Base-by-base conservation (phyloP, 2,113 vertebrate genomes). In the Mormoops blainvillei region DNA sequence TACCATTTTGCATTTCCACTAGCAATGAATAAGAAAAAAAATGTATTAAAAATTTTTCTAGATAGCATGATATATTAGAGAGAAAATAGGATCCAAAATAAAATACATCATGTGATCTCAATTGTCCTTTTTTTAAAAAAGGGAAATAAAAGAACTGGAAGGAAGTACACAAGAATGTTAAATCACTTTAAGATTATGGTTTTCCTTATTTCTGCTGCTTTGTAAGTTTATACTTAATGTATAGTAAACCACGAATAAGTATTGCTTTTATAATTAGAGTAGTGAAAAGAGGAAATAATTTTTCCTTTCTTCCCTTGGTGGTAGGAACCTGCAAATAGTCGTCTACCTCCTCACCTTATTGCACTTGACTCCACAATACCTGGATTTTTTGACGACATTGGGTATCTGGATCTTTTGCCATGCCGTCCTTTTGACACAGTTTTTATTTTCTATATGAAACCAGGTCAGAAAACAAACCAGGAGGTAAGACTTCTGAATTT, bases 401-500 rank as follows among this genome's bases (percentile, higher is more conserved):
- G 99, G 96, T 99, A 99, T 98, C 97, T 99, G 98, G 99, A 99
- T 98, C 98, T 99, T 84, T 98, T 99, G 74, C 99, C 99, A 0
- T 99, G 99, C 98, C 99, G 99, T 96, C 99, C 99, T 43, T 99
- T 99, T 96, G 99, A 99, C 98, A 99, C 99, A 0, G 99, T 99
- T 98, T 99, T 99, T 98, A 98, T 99, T 98, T 99, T 99, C 98
- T 99, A 99, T 78, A 99, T 99, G 98, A 99, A 99, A 93, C 99
- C 99, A 83, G 99, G 99, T 91, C 99, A 99, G 98, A 99, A 99
- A 98, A 99, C 99, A 94, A 99, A 99, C 97, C 99, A 99, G 83
- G 99, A 99, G 99, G 99, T 99, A 97, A 97, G 98, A 76, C 54
- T 95, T 80, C 48, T 63, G 41, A 45, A 91, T 70, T 56, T 70